Evolutionary conservation across 2,888 invertebrate genomes (phyloP).

Genomic region (Nephrocerus scutellatus): DNA sequence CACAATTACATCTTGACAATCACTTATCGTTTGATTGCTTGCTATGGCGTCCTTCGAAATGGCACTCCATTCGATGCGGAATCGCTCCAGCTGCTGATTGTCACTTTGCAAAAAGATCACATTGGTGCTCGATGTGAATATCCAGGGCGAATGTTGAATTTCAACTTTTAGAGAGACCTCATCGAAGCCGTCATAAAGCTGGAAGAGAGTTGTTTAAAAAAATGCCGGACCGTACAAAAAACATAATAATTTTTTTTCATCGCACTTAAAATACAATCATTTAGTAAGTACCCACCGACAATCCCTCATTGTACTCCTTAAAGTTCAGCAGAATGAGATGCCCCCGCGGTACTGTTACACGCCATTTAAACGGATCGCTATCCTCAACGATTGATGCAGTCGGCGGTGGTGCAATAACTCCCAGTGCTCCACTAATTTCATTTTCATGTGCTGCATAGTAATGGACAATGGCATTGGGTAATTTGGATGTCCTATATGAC

Average conservation of each 20-base stretch:
- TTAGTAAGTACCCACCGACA: slow-evolving; percentile 31
- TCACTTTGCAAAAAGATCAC: slow-evolving; percentile 51
- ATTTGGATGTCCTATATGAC: neutral
- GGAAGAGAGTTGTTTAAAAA: slow-evolving; percentile 4
- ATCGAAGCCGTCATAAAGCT: slow-evolving; percentile 73
- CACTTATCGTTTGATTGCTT: slow-evolving; percentile 13
- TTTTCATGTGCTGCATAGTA: slow-evolving; percentile 32
- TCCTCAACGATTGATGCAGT: slow-evolving; percentile 24
- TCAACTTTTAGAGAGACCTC: slow-evolving; percentile 50
- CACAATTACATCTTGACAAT: slow-evolving; percentile 31
- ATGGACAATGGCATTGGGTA: neutral
- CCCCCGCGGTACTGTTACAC: slow-evolving; percentile 30
- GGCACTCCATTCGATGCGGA: slow-evolving; percentile 35
- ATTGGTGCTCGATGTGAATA: slow-evolving; percentile 58
- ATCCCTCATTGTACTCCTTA: slow-evolving; percentile 34
- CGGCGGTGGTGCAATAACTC: slow-evolving; percentile 35
- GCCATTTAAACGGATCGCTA: slow-evolving; percentile 35
- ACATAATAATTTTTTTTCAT: neutral
- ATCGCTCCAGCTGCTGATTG: slow-evolving; percentile 32
- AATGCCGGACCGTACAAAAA: neutral
- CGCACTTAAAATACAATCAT: too few relatives aligned
- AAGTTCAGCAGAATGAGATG: slow-evolving; percentile 30
- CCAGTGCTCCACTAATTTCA: slow-evolving; percentile 30
- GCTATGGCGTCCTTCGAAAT: slow-evolving; percentile 25
- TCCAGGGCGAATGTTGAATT: slow-evolving; percentile 30